Evolutionary conservation across 1,140 invertebrate species (phyloP), one percentile per base, ranked within the genome.

Genomic region (Aphaenogaster ashmeadi): DNA sequence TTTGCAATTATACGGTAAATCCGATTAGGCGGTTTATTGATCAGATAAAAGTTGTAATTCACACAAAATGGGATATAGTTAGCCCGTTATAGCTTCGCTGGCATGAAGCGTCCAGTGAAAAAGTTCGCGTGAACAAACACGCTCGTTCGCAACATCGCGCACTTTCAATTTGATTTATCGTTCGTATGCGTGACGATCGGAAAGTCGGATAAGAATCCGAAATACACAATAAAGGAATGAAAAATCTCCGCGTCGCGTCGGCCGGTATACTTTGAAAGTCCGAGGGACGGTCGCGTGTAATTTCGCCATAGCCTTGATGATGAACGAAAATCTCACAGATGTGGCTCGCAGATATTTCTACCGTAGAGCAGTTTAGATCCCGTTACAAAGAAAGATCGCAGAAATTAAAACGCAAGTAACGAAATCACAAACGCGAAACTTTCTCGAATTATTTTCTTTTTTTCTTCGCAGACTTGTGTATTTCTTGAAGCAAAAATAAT

Each of bases 91-190:
- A 21, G 33, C 27, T 27, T 27, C 15, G 38, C 11, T 44, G 50
- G n/a, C n/a, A 38, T 5, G 27, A 47, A 47, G 66, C 11, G 21
- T 3, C 1, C 47, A 8, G 8, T 11, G 18, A 60, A 47, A 75
- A 75, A 60, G 41, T 38, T 84, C 41, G 54, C 67, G 54, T 84
- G 69, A 74, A 72, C 52, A 50, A 72, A 72, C 13, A 47, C 47
- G 66, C 27, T 83, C 21, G 15, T 74, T 84, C 67, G 13, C 41
- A 74, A 74, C 79, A 44, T 44, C 66, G 38, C 52, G 64, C 52
- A 71, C 15, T 81, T 81, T 71, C 66, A 81, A 81, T 81, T 81
- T 81, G 79, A 81, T 81, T 81, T 81, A 81, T 81, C 79, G 79
- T 71, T n/a, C 21, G 50, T 81, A 81, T 71, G 79, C 79, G 38